A percentile compares a stretch with the other conserved stretches of the same genome.
These are phyloP conservation scores for Ephialtes manifestator DNA, from an alignment of 2,888 invertebrate species.

Conservation along the genomic window DNA sequence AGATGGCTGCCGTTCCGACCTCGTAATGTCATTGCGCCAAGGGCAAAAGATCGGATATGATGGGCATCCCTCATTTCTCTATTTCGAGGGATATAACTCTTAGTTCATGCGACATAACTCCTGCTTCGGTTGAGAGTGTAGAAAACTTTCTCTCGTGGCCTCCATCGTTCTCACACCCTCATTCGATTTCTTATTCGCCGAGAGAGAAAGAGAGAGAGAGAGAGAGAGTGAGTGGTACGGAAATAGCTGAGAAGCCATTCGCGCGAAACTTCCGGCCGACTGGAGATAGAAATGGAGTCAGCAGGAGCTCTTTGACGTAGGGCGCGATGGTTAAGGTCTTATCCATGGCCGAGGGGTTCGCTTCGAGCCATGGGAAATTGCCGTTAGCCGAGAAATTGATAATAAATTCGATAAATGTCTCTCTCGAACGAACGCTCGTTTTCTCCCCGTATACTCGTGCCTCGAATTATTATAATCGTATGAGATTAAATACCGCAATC, in stretches of 20 bases:
- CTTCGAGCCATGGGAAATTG: constrained; percentile 79
- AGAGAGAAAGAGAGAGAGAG: constrained; percentile 43
- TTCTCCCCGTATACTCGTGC: background rate
- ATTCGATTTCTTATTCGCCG: constrained; percentile 73
- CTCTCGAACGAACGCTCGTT: constrained; percentile 6
- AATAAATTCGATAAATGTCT: constrained; percentile 84
- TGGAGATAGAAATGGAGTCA: constrained; percentile 84
- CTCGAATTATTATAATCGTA: constrained; percentile 77
- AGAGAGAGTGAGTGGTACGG: constrained; percentile 74
- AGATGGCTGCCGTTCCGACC: background rate
- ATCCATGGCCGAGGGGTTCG: constrained; percentile 59
- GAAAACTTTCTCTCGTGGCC: constrained; percentile 78
- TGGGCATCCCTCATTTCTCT: constrained; percentile 28
- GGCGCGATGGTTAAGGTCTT: constrained; percentile 48
- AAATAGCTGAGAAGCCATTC: constrained; percentile 86
- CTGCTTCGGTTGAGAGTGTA: background rate
- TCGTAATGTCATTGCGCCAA: constrained; percentile 3
- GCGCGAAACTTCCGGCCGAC: constrained; percentile 84
- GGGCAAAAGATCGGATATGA: constrained; percentile 15
- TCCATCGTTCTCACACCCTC: constrained; percentile 74
- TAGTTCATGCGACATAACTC: constrained; percentile 37
- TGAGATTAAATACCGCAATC: constrained; percentile 82
- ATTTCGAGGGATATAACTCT: constrained; percentile 48
- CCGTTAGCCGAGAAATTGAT: constrained; percentile 84
- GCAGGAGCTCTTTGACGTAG: constrained; percentile 54